Percentiles rank a stretch among this genome's conserved stretches.
These are phyloP conservation scores for Siniperca undulata DNA, from an alignment of 2,797 vertebrate genomes.

Conservation along the genomic window DNA sequence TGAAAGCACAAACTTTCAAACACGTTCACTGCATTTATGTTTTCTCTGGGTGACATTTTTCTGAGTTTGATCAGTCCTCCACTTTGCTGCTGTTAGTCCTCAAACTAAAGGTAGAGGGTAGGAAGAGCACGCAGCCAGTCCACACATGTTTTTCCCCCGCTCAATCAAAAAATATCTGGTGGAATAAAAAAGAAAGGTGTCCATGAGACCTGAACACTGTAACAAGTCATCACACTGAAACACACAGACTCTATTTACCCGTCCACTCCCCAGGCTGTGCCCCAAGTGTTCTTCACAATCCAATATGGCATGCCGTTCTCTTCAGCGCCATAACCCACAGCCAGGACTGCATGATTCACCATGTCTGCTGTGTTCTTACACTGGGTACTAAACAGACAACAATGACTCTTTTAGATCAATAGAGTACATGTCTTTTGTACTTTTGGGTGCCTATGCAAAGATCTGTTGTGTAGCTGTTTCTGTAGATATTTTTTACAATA, in stretches of 20 bases:
- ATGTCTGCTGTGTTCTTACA: slow-evolving; percentile 89
- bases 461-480: neutral
- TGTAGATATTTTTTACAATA: neutral
- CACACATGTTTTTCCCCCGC: slow-evolving; percentile 91
- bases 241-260: slow-evolving; percentile 82
- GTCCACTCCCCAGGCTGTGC: slow-evolving; percentile 85
- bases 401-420: slow-evolving; percentile 33
- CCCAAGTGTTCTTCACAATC: slow-evolving; percentile 96
- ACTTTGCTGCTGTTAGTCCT: slow-evolving; percentile 43
- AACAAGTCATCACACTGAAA: slow-evolving; percentile 7
- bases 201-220: neutral
- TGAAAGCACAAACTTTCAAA: neutral
- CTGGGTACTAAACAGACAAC: slow-evolving; percentile 76
- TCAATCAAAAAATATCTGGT: slow-evolving; percentile 91
- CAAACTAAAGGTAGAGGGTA: slow-evolving; percentile 86
- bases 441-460: slow-evolving; percentile 1
- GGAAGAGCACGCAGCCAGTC: slow-evolving; percentile 90
- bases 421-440: slow-evolving; percentile 9
- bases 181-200: slow-evolving; percentile 31
- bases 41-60: neutral
- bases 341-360: slow-evolving; percentile 93
- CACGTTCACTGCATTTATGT: neutral
- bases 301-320: slow-evolving; percentile 84
- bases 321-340: slow-evolving; percentile 88
- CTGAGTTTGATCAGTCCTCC: neutral